Base-by-base conservation (phyloP, 2,797 vertebrate species). In the Limnodromus scolopaceus region DNA sequence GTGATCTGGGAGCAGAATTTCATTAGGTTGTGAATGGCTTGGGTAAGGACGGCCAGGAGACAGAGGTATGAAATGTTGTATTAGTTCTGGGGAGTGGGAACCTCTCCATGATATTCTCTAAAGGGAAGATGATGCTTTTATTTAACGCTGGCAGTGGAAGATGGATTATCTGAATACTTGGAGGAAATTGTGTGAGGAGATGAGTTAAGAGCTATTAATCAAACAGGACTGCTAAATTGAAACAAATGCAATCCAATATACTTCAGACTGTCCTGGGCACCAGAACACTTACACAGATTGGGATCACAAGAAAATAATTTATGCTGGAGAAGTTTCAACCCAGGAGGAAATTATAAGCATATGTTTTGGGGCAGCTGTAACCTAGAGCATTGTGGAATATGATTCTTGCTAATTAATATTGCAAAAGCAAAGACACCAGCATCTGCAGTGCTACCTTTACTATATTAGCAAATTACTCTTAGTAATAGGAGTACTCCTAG, bases 171-270 rank as follows among this genome's bases (percentile, higher is more conserved):
- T 92, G 65, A 93, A 63, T 89, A 85, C 75, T 92, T 93, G 87
- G 78, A 96, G 94, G 93, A 96, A 95, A 96, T 93, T 96, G 92
- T 97, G 87, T 95, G 91, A 96, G 84, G 90, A 96, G 92, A 95
- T 93, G 93, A 93, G 92, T 94, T 97, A 94, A 97, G 90, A 82
- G 55, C 88, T 96, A 96, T 97, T 96, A 77, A 97, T 97, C 96
- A 96, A 96, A 77, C 60, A 88, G 68, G 85, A 57, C 72, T 85
- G 75, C 80, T 96, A 92, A 93, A 96, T 45, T 93, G 96, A 95
- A 97, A 96, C 85, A 87, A 96, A 92, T 79, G 87, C 95, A 96
- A 94, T 96, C 88, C 94, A 96, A 74, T 96, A 94, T 49, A 91
- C 94, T 96, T 94, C 43, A 96, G 91, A 82, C 77, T 70, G 78